Conservation (phyloP, 2,113 vertebrate species). For the Zootoca vivipara region DNA sequence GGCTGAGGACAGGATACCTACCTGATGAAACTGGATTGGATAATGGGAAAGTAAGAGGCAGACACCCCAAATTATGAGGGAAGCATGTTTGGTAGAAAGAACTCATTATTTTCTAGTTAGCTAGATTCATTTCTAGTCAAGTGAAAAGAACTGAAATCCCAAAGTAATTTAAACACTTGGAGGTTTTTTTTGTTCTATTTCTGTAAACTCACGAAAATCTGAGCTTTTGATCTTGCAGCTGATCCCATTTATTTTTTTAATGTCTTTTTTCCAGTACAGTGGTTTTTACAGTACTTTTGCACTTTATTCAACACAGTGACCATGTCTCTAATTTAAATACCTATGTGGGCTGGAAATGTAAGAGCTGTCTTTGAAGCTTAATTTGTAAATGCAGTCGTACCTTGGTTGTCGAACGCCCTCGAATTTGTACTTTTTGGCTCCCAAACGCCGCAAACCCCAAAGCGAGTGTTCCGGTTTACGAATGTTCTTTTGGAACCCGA, state of each 20-base stretch:
- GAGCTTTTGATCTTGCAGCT: not conserved
- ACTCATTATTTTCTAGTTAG: not conserved
- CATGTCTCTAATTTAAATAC: constrained; percentile 54
- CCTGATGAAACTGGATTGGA: not conserved
- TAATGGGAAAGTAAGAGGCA: not conserved
- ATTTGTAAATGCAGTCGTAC: constrained; percentile 38
- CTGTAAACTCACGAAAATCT: not conserved
- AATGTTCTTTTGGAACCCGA: no score
- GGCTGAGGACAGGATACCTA: not conserved
- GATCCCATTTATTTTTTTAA: constrained; percentile 31
- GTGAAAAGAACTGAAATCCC: constrained; percentile 10
- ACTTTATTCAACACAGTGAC: constrained; percentile 1
- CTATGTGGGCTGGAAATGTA: constrained; percentile 42
- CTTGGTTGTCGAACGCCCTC: not conserved
- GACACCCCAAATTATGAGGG: not conserved
- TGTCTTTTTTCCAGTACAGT: constrained; percentile 14
- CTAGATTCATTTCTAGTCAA: not conserved
- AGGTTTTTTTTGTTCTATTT: not conserved
- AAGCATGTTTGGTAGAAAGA: constrained; percentile 11
- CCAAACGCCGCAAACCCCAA: no score
- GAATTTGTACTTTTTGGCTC: not conserved
- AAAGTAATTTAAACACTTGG: constrained; percentile 5
- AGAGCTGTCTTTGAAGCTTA: constrained; percentile 22
- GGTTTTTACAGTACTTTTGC: constrained; percentile 18
- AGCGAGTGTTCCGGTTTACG: no score